Evolutionary conservation across 1,140 invertebrate genomes (phyloP).

Genomic region (Trachymyrmex cornetzi): DNA sequence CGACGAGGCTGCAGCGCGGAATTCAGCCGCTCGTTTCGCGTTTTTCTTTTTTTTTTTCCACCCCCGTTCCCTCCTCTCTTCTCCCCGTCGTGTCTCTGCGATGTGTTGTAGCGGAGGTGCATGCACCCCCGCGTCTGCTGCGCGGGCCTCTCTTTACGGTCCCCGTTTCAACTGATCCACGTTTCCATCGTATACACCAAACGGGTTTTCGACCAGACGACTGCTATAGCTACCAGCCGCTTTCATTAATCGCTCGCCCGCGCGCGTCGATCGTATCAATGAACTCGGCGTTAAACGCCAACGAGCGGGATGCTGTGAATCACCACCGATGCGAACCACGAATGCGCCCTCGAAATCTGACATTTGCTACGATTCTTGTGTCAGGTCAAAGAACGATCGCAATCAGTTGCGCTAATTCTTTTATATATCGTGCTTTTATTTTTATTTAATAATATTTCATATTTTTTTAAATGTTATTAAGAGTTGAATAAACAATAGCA

Average conservation of each 20-base stretch:
- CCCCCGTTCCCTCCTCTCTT: slow-evolving; percentile 13
- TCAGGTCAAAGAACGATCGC: not conserved
- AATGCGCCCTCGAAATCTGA: slow-evolving; percentile 33
- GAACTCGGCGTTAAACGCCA: slow-evolving; percentile 68
- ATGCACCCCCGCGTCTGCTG: not conserved
- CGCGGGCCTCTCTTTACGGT: slow-evolving; percentile 40
- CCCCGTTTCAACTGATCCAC: slow-evolving; percentile 58
- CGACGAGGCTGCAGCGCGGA: slow-evolving; percentile 81
- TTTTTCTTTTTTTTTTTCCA: slow-evolving; percentile 69
- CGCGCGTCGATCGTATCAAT: slow-evolving; percentile 58
- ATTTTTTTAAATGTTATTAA: not conserved
- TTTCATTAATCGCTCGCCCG: slow-evolving; percentile 67
- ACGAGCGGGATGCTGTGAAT: slow-evolving; percentile 38
- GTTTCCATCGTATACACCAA: slow-evolving; percentile 61
- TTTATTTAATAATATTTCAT: not conserved
- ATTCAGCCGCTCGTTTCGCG: slow-evolving; percentile 81
- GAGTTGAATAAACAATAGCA: not conserved
- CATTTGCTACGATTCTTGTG: slow-evolving; percentile 19
- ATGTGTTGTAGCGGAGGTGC: slow-evolving; percentile 63
- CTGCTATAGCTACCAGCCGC: slow-evolving; percentile 34
- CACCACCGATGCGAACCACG: slow-evolving; percentile 10
- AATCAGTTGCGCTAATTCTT: slow-evolving; percentile 1
- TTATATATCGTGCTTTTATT: not conserved
- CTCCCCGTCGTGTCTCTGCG: slow-evolving; percentile 26
- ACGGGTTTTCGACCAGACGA: slow-evolving; percentile 53